These are phyloP conservation scores for Pristiophorus japonicus DNA, from an alignment of 2,113 vertebrate species.

Conservation along the genomic window DNA sequence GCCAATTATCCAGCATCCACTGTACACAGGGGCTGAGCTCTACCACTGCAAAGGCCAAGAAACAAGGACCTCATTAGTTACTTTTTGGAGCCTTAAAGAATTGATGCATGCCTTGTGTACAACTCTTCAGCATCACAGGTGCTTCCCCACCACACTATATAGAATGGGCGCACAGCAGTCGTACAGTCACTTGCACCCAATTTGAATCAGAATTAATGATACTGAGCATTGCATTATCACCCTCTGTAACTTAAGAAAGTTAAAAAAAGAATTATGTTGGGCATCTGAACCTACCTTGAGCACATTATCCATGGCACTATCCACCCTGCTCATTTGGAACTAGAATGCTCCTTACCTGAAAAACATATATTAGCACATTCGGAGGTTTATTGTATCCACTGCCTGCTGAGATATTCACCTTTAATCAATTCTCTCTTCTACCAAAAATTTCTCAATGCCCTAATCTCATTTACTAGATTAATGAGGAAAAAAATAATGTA, in stretches of 20 bases:
- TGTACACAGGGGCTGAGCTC: background rate
- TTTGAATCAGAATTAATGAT: background rate
- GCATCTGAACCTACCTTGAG: too few relatives aligned
- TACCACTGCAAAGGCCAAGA: background rate
- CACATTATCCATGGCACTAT: background rate
- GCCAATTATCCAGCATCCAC: background rate
- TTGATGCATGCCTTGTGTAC: background rate
- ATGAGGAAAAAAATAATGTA: background rate
- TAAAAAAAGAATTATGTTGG: background rate
- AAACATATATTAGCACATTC: background rate
- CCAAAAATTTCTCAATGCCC: background rate
- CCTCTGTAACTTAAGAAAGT: background rate
- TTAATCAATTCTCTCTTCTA: background rate
- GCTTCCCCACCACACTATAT: background rate
- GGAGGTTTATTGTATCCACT: background rate
- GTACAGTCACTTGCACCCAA: background rate
- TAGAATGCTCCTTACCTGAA: background rate
- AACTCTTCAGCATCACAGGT: background rate
- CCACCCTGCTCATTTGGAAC: background rate
- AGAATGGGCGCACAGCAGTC: background rate
- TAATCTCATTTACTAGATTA: background rate
- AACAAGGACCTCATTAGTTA: background rate
- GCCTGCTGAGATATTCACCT: background rate
- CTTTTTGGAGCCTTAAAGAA: background rate
- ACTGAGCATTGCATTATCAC: background rate